A percentile compares a stretch with the other conserved stretches of the same genome.
These are phyloP conservation scores for Catocala fraxini DNA, from an alignment of 2,888 invertebrate genomes.

Conservation along the genomic window DNA sequence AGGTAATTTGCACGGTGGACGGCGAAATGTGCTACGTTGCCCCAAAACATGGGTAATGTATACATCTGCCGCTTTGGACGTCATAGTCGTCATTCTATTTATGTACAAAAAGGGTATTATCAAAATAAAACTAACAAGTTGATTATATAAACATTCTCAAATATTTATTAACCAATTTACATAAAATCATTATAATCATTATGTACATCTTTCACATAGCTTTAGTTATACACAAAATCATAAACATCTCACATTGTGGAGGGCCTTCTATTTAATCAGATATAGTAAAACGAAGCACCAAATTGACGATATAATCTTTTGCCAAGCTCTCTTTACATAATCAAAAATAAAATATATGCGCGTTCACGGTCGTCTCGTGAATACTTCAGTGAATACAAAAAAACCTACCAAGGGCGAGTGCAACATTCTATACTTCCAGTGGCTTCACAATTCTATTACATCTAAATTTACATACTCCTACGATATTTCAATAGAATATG, in stretches of 20 bases:
- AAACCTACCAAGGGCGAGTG: slow-evolving; percentile 52
- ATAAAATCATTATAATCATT: slow-evolving; percentile 85
- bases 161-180: slow-evolving; percentile 88
- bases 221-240: slow-evolving; percentile 83
- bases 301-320: slow-evolving; percentile 80
- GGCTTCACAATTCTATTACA: slow-evolving; percentile 50
- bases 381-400: slow-evolving; percentile 46
- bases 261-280: slow-evolving; percentile 85
- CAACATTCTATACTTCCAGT: slow-evolving; percentile 45
- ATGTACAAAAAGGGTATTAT: neutral
- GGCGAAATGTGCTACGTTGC: too few species aligned
- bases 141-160: slow-evolving; percentile 88
- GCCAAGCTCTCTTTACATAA: slow-evolving; percentile 81
- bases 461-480: slow-evolving; percentile 56
- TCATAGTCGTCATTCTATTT: too few species aligned
- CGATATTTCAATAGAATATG: slow-evolving; percentile 65
- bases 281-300: slow-evolving; percentile 84
- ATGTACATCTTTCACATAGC: slow-evolving; percentile 86
- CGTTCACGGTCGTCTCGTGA: slow-evolving; percentile 50
- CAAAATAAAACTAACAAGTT: slow-evolving; percentile 61
- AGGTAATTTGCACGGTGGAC: too few species aligned
- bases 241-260: slow-evolving; percentile 84
- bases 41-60: too few species aligned
- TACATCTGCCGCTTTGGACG: too few species aligned
- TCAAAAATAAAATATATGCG: slow-evolving; percentile 63